phyloP scores from a whole-genome alignment of 92 coral and sea anemone species.

The Virgularia gustaviana region DNA sequence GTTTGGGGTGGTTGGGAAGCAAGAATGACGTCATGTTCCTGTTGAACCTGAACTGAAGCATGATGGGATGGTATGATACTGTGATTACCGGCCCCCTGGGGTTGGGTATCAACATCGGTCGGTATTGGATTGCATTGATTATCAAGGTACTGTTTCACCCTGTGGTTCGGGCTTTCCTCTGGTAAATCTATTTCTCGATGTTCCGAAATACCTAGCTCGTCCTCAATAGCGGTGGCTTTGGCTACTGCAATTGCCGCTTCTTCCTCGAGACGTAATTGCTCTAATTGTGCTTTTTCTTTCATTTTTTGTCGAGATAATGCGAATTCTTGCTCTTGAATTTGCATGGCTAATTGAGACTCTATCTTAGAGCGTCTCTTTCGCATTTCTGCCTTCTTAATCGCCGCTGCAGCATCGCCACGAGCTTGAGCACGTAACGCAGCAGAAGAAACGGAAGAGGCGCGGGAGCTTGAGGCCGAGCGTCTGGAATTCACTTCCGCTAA shows the following conservation, averaged over 20 bases:
- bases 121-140: constrained; percentile 17
- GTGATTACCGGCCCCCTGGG: too few relatives aligned
- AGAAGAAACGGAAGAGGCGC: constrained; percentile 10
- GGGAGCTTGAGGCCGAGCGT: constrained; percentile 13
- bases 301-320: constrained; percentile 46
- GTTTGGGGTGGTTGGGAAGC: constrained; percentile 10
- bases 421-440: constrained; percentile 30
- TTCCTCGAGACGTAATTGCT: constrained; percentile 46
- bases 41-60: background rate
- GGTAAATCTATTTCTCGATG: constrained; percentile 7
- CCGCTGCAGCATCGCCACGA: constrained; percentile 48
- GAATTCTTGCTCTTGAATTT: constrained; percentile 50
- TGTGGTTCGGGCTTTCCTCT: constrained; percentile 11
- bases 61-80: background rate
- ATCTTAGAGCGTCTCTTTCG: constrained; percentile 34
- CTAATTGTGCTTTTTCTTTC: constrained; percentile 35
- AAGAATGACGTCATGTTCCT: too few relatives aligned
- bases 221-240: constrained; percentile 42
- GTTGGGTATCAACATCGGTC: background rate
- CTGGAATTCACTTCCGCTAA: constrained; percentile 15
- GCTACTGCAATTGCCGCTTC: constrained; percentile 55
- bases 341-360: constrained; percentile 42
- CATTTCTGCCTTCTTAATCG: constrained; percentile 45
- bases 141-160: constrained; percentile 44
- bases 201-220: constrained; percentile 27